These are phyloP conservation scores for Zapus hudsonius DNA, from an alignment of 2,113 vertebrate genomes.

Conservation along the genomic window DNA sequence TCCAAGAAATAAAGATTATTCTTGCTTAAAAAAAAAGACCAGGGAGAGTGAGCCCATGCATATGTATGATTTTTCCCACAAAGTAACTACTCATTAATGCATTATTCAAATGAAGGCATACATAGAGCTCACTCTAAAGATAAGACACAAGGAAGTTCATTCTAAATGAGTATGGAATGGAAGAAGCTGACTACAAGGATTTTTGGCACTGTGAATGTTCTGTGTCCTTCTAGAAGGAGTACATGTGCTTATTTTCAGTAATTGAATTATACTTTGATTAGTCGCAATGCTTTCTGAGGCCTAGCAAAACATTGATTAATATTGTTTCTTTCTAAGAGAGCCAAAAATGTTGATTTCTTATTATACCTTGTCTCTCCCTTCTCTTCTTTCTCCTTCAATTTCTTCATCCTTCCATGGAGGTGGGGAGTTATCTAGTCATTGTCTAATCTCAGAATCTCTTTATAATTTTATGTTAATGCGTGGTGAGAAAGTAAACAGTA, in stretches of 20 bases:
- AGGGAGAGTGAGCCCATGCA: not conserved
- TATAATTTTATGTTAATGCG: conserved; percentile 32
- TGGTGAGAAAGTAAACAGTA: conserved; percentile 35
- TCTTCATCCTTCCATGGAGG: not conserved
- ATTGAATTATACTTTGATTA: not conserved
- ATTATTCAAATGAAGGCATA: not conserved
- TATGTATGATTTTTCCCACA: not conserved
- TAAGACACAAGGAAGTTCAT: not conserved
- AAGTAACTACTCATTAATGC: not conserved
- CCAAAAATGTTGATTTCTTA: not conserved
- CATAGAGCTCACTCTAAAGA: not conserved
- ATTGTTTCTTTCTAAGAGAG: not conserved
- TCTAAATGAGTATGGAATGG: not conserved
- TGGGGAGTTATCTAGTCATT: not conserved
- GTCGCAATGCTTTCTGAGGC: not conserved
- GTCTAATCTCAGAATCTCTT: conserved; percentile 21
- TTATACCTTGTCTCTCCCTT: not conserved
- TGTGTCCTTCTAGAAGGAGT: not conserved
- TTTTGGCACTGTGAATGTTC: not conserved
- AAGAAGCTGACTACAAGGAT: not conserved
- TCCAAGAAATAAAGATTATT: conserved; percentile 78
- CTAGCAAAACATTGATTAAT: not conserved
- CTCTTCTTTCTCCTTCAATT: not conserved
- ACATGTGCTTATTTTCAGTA: not conserved
- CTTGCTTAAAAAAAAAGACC: conserved; percentile 35